Conservation (phyloP, 1,140 invertebrate species). For the Caenorhabditis briggsae region DNA sequence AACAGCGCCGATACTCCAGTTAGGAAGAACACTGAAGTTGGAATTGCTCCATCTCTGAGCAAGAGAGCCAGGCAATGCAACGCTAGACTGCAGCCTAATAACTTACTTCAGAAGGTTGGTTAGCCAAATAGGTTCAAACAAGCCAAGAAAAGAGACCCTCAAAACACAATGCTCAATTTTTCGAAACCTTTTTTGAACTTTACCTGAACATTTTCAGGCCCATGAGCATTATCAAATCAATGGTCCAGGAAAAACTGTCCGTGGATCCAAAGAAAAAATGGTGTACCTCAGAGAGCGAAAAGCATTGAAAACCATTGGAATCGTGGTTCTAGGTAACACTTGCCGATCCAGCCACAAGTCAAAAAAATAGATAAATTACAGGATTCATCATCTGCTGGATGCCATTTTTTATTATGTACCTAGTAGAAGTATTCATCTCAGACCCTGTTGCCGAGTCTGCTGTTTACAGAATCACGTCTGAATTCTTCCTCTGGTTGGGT, state of each 20-base stretch:
- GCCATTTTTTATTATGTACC: constrained; percentile 80
- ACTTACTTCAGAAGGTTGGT: constrained; percentile 59
- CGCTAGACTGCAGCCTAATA: constrained; percentile 61
- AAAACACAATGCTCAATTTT: constrained; percentile 32
- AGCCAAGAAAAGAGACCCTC: not conserved
- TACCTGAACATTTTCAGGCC: constrained; percentile 43
- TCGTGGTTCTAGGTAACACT: constrained; percentile 79
- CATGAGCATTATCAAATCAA: constrained; percentile 66
- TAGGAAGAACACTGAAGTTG: constrained; percentile 65
- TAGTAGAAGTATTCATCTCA: constrained; percentile 78
- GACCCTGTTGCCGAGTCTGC: constrained; percentile 69
- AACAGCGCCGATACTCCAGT: constrained; percentile 56
- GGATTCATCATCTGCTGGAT: constrained; percentile 80
- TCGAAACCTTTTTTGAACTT: not conserved
- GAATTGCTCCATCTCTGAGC: constrained; percentile 28
- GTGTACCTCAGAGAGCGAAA: constrained; percentile 79
- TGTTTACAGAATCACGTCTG: constrained; percentile 72
- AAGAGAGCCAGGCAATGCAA: constrained; percentile 53
- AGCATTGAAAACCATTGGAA: constrained; percentile 80
- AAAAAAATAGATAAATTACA: constrained; percentile 58
- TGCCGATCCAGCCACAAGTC: not conserved
- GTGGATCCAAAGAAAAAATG: constrained; percentile 78
- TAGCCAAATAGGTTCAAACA: too few species aligned
- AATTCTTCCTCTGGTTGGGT: constrained; percentile 79
- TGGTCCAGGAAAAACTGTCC: constrained; percentile 69